Evolutionary conservation across 2,113 vertebrate species (phyloP).

Genomic region (Dolichallabes microphthalmus): DNA sequence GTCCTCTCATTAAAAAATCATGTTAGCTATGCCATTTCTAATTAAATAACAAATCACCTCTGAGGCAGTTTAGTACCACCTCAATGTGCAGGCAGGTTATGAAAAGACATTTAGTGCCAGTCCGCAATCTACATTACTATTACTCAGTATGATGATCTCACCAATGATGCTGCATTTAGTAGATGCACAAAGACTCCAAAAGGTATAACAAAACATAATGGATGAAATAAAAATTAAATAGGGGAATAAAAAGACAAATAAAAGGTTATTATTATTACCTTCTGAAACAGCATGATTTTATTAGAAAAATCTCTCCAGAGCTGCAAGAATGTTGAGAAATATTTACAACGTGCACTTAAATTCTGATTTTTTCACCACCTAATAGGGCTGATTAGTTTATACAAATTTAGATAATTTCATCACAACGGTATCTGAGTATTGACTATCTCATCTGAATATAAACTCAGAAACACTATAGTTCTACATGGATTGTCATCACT

Average conservation of each 20-base stretch:
- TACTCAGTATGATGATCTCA: conserved; percentile 70
- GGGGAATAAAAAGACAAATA: conserved; percentile 34
- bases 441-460: background rate
- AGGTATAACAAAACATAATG: conserved; percentile 38
- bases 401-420: conserved; percentile 6
- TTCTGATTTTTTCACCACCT: background rate
- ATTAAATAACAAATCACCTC: conserved; percentile 91
- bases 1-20: conserved; percentile 76
- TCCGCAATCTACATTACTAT: conserved; percentile 42
- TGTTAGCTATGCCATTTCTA: conserved; percentile 80
- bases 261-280: conserved; percentile 31
- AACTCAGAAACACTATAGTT: background rate
- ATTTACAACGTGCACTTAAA: background rate
- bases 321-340: conserved; percentile 13
- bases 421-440: background rate
- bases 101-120: conserved; percentile 77
- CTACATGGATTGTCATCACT: background rate
- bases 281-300: conserved; percentile 50
- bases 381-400: background rate
- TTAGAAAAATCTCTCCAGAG: conserved; percentile 32
- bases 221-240: conserved; percentile 42
- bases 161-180: conserved; percentile 75
- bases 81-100: conserved; percentile 80
- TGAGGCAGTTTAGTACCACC: conserved; percentile 74
- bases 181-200: conserved; percentile 66